Base-by-base conservation (phyloP, 1,140 invertebrate species). In the Armadillidium nasatum region DNA sequence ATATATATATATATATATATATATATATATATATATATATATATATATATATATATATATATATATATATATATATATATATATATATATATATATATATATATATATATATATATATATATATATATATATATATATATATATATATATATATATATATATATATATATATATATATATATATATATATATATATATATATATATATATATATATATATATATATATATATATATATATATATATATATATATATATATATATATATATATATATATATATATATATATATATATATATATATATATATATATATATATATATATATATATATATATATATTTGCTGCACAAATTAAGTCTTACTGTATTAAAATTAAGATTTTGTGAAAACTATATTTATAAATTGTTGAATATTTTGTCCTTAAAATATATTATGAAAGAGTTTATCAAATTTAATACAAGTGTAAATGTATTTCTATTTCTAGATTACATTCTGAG, bases 1-100 rank as follows among this genome's bases (percentile, higher is more conserved):
- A 67, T 67, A 67, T 67, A 67, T 67, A 67, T 67, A 67, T 67
- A 67, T 67, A 67, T 67, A 67, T 67, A 67, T 67, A 67, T 67
- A 67, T 67, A 67, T 67, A 67, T 67, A 67, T 67, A 67, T 67
- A 67, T 67, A 67, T 67, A 67, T 67, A 67, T 67, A 67, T 67
- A 67, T 67, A 67, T 67, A 11, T 10, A 13, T 67, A 22, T 67
- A 22, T 11, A 67, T 67, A 7, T 9, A 67, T 67, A 10, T 9
- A 11, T 67, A 67, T 67, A 67, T 67, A 67, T 67, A 11, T 67
- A 67, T 11, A 67, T 67, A 67, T 67, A 67, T 67, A 67, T 67
- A 67, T 67, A 22, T 67, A 67, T 67, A 67, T 67, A 67, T 67
- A 67, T 67, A 67, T 67, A 67, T 67, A 67, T 67, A 67, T 67